These are phyloP conservation scores for Apistogramma diplotaenia DNA, from an alignment of 2,113 vertebrate genomes.

Conservation along the genomic window DNA sequence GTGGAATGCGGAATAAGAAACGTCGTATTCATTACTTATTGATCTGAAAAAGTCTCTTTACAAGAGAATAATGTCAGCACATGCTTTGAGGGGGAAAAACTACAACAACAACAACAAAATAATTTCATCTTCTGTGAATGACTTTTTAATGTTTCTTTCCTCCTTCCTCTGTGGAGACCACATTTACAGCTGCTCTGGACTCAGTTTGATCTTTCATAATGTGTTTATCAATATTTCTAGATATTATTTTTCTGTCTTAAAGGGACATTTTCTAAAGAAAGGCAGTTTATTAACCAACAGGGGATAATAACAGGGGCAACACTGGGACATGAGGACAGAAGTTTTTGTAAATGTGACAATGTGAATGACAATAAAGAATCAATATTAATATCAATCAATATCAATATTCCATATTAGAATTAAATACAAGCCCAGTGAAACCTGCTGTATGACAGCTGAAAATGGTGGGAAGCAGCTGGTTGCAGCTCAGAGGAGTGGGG, in stretches of 20 bases:
- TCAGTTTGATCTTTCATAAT: not conserved
- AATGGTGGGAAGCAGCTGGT: constrained; percentile 20
- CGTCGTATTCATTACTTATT: constrained; percentile 23
- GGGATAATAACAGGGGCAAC: not conserved
- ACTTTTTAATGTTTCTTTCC: not conserved
- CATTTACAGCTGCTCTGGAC: not conserved
- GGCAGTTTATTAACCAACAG: not conserved
- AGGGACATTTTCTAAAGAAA: not conserved
- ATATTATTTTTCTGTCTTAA: not conserved
- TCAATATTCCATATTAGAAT: not conserved
- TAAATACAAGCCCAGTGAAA: not conserved
- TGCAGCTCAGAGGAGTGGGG: not conserved
- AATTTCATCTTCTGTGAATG: not conserved
- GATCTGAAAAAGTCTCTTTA: constrained; percentile 11
- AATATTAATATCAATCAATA: too few species aligned
- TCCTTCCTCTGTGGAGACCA: not conserved
- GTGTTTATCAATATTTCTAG: not conserved
- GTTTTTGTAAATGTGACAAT: too few species aligned
- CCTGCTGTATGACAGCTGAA: not conserved
- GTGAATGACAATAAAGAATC: too few species aligned
- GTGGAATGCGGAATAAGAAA: constrained; percentile 21
- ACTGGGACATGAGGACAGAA: too few species aligned
- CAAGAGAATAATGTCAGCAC: not conserved
- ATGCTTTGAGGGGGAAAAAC: not conserved
- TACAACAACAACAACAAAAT: not conserved